Evolutionary conservation across 2,797 vertebrate species (phyloP).

Genomic region (Molossus alvarezi): DNA sequence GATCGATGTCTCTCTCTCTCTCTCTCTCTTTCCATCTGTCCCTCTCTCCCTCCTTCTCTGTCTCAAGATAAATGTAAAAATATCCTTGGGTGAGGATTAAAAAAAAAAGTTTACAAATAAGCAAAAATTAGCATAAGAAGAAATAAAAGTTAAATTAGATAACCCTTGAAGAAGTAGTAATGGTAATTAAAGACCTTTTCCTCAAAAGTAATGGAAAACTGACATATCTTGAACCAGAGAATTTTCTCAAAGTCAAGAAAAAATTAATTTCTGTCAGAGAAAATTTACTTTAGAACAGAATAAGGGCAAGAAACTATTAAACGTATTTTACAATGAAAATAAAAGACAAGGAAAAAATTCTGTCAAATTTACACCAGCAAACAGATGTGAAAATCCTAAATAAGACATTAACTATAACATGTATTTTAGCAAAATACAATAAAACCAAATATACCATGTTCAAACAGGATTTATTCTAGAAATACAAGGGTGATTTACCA

Average conservation of each 20-base stretch:
- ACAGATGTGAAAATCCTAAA: slow-evolving; percentile 17
- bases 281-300: neutral
- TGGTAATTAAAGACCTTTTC: neutral
- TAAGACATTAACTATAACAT: slow-evolving; percentile 10
- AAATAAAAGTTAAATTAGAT: slow-evolving; percentile 2
- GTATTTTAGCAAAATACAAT: slow-evolving; percentile 48
- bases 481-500: neutral
- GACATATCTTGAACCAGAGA: neutral
- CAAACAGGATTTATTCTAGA: slow-evolving; percentile 59
- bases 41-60: neutral
- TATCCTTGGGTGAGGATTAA: too few species aligned
- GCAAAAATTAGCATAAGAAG: neutral
- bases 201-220: slow-evolving; percentile 39
- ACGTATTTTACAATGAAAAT: neutral
- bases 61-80: too few species aligned
- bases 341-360: slow-evolving; percentile 10
- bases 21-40: neutral
- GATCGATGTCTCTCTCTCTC: neutral
- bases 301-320: neutral
- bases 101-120: neutral
- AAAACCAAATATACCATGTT: neutral
- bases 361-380: slow-evolving; percentile 2
- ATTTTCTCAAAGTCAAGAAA: slow-evolving; percentile 18
- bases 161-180: neutral
- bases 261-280: neutral